A percentile compares a stretch with the other conserved stretches of the same genome.
Evolutionary conservation across 2,797 vertebrate genomes (phyloP).

Genomic region (Adelosebastes latens): DNA sequence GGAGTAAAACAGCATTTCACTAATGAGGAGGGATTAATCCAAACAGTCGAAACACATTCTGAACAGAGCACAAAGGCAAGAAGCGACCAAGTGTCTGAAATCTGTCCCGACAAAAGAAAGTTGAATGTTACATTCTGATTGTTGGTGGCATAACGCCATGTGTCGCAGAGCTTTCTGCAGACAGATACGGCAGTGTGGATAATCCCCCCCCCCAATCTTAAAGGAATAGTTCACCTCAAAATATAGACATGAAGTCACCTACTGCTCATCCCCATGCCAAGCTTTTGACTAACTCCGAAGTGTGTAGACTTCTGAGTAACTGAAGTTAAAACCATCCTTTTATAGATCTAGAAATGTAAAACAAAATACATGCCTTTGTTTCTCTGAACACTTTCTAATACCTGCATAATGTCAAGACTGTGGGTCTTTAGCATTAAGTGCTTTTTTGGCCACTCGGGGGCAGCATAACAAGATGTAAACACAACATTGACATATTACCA

Average conservation of each 20-base stretch:
- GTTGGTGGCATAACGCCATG: background rate
- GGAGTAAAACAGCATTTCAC: background rate
- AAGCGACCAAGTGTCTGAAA: slow-evolving; percentile 40
- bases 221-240: slow-evolving; percentile 55
- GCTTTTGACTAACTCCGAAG: background rate
- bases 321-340: no score
- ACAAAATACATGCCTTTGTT: background rate
- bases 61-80: slow-evolving; percentile 52
- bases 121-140: slow-evolving; percentile 66
- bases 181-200: background rate
- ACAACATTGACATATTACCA: background rate
- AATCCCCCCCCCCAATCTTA: background rate
- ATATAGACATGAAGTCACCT: background rate
- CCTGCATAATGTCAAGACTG: background rate
- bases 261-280: background rate
- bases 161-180: background rate
- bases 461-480: background rate
- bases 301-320: no score
- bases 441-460: background rate
- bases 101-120: slow-evolving; percentile 20
- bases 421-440: background rate
- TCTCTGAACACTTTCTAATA: background rate
- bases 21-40: slow-evolving; percentile 1
- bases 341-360: no score
- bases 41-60: slow-evolving; percentile 48